Percentiles rank a stretch among this genome's conserved stretches.
Conservation (phyloP, 2,888 invertebrate genomes). For the Standfussiana lucernea region DNA sequence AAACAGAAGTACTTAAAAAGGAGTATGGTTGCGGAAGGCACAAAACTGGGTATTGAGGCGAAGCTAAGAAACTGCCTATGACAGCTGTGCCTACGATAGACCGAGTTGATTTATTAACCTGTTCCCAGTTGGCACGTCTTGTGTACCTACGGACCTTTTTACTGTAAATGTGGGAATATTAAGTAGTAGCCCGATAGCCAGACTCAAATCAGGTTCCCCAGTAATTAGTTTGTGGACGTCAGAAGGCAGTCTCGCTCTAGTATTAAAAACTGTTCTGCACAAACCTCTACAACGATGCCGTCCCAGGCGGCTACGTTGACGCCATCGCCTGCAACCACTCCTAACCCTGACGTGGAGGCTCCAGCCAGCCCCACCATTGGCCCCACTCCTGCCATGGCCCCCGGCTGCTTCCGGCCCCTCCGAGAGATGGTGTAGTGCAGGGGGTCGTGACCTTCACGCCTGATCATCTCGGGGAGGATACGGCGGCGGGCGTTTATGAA, state of each 20-base stretch:
- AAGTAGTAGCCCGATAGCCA: background rate
- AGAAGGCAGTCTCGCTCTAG: no score
- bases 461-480: slow-evolving; percentile 97
- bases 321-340: slow-evolving; percentile 70
- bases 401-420: slow-evolving; percentile 93
- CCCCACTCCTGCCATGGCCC: slow-evolving; percentile 76
- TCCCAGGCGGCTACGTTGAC: slow-evolving; percentile 83
- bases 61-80: background rate
- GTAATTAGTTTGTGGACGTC: background rate
- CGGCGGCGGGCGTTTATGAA: slow-evolving; percentile 98
- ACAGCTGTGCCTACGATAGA: background rate
- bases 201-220: background rate
- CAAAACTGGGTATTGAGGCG: background rate
- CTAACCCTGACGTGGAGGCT: slow-evolving; percentile 76
- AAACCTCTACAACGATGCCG: slow-evolving; percentile 83
- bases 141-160: background rate
- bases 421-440: slow-evolving; percentile 97
- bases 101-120: background rate
- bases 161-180: background rate
- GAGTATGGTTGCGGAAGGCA: background rate
- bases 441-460: slow-evolving; percentile 97
- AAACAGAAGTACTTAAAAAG: no score
- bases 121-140: background rate
- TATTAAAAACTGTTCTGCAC: slow-evolving; percentile 19
- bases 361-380: slow-evolving; percentile 75